Conservation (phyloP, 53 echinoderm and acorn worm species). For the Temnopleurus reevesii region DNA sequence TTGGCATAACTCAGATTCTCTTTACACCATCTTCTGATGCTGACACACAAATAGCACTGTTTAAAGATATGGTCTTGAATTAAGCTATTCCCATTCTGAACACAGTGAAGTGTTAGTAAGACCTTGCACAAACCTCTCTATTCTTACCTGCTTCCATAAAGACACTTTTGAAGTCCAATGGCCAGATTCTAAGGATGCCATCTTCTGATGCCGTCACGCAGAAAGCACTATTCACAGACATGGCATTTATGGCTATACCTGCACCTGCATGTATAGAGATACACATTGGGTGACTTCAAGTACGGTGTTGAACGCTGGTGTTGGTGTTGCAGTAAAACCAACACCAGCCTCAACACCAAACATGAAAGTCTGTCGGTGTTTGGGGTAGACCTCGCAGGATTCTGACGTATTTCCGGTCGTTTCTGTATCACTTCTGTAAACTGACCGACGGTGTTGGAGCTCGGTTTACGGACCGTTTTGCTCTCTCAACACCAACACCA, state of each 20-base stretch:
- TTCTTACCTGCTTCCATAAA: constrained; percentile 93
- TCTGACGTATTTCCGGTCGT: no score
- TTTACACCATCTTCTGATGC: constrained; percentile 94
- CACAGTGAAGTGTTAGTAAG: not conserved
- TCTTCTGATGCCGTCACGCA: constrained; percentile 97
- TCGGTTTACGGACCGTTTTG: no score
- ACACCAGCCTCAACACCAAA: no score
- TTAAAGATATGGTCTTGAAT: constrained; percentile 94
- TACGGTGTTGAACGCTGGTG: no score
- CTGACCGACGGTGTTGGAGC: no score
- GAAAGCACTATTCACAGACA: constrained; percentile 92
- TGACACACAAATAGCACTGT: constrained; percentile 90
- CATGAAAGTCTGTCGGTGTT: no score
- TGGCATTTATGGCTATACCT: constrained; percentile 92
- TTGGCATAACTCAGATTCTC: constrained; percentile 90
- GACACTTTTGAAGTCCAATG: constrained; percentile 90
- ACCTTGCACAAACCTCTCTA: not conserved
- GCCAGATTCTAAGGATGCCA: constrained; percentile 92
- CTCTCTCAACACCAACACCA: no score
- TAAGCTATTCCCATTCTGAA: constrained; percentile 94
- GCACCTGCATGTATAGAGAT: constrained; percentile 71
- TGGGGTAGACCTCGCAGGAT: no score
- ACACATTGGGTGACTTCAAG: no score
- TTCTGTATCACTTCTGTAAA: no score
- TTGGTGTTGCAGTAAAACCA: no score